Conservation (phyloP, 2,113 vertebrate species). For the Cinclus mexicanus region DNA sequence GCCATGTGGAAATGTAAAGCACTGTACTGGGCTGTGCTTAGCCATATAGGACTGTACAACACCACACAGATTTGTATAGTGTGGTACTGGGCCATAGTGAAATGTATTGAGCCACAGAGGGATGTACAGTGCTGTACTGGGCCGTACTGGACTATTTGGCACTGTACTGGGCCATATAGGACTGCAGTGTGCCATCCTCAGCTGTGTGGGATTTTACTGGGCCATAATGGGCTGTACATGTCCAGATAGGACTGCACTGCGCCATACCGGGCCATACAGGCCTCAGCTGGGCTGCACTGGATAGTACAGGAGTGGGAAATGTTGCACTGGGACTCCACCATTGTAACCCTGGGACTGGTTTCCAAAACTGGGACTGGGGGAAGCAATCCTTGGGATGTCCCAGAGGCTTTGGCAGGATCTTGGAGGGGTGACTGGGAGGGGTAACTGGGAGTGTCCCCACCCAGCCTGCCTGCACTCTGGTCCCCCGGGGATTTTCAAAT, state of each 20-base stretch:
- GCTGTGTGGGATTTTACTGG: background rate
- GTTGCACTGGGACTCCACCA: background rate
- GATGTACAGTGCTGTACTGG: background rate
- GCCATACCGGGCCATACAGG: background rate
- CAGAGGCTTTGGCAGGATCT: background rate
- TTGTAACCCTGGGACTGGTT: rapidly evolving
- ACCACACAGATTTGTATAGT: background rate
- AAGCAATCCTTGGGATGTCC: background rate
- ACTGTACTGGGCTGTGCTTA: background rate
- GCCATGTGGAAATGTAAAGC: background rate
- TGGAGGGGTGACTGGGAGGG: background rate
- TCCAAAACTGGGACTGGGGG: background rate
- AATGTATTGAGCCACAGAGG: background rate
- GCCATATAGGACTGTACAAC: background rate
- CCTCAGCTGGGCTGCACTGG: background rate
- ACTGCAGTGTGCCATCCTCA: background rate
- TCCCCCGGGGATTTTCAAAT: background rate
- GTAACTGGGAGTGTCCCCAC: background rate
- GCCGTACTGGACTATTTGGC: too few species aligned
- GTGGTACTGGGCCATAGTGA: background rate
- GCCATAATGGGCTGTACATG: background rate
- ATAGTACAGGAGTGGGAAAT: background rate
- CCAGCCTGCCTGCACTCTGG: background rate
- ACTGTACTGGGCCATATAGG: background rate
- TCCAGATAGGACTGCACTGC: background rate